These are phyloP conservation scores for Apodemus sylvaticus DNA, from an alignment of 2,113 vertebrate species.

Conservation along the genomic window DNA sequence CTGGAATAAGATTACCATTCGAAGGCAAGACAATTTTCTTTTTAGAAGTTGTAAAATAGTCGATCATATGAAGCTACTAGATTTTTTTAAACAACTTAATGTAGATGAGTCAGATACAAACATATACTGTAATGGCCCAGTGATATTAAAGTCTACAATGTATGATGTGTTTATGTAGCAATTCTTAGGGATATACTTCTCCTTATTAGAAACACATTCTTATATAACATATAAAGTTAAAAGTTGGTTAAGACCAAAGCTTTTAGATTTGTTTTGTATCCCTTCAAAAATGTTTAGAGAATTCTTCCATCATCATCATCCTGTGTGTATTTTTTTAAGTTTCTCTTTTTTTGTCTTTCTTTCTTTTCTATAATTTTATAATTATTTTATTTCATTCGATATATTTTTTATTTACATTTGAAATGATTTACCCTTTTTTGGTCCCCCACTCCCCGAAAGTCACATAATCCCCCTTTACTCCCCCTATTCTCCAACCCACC, in stretches of 20 bases:
- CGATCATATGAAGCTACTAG: constrained; percentile 76
- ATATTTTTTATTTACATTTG: too few relatives aligned
- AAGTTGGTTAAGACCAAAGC: constrained; percentile 21
- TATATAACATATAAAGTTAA: neutral
- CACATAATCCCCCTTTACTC: too few relatives aligned
- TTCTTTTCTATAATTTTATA: too few relatives aligned
- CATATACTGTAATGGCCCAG: constrained; percentile 44
- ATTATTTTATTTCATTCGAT: too few relatives aligned
- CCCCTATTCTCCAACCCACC: too few relatives aligned
- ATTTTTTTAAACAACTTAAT: constrained; percentile 59
- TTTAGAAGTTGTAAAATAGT: constrained; percentile 85
- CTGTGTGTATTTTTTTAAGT: too few relatives aligned
- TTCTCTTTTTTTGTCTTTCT: too few relatives aligned
- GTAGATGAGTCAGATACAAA: constrained; percentile 62
- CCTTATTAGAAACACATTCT: constrained; percentile 2
- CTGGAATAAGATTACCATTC: constrained; percentile 97
- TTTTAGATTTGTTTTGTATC: constrained; percentile 38
- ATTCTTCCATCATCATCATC: neutral
- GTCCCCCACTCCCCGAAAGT: too few relatives aligned
- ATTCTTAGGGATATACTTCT: constrained; percentile 16
- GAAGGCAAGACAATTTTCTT: constrained; percentile 93
- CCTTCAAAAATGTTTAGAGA: constrained; percentile 39
- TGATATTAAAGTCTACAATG: constrained; percentile 74
- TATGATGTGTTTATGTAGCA: constrained; percentile 65
- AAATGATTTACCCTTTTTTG: too few relatives aligned